Base-by-base conservation (phyloP, 2,888 invertebrate genomes). In the Harpalus rubripes region DNA sequence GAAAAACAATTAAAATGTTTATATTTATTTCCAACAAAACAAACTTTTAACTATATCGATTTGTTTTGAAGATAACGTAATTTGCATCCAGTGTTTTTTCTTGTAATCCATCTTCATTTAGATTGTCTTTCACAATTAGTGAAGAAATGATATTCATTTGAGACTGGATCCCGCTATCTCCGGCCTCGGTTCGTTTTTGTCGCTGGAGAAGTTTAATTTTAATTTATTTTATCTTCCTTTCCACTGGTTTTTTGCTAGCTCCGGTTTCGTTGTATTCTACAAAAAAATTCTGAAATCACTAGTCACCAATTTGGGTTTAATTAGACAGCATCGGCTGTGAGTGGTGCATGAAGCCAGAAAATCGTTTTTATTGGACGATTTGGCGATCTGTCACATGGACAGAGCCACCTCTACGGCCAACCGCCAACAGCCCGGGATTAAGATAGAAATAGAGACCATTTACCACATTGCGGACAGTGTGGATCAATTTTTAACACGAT, bases 291-390 rank as follows among this genome's bases (percentile, higher is more conserved):
- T 68, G 39, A 68, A 74, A 74, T 74, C 72, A 74, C 72, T 39
- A 68, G 72, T 74, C 52, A 74, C 72, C 41, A 44, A 44, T 74
- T 44, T 18, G 15, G 72, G 72, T 74, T 74, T 74, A 74, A 74
- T 74, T 74, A 74, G 72, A 44, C 44, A 74, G 44, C 44, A 74
- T 74, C 44, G 72, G 41, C 52, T 32, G 72, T 82, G 59, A 81
- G 81, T 68, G 72, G 72, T 58, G 82, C 82, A 82, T 82, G 65
- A 82, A 72, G 65, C 56, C 82, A 58, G 82, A 82, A 82, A 82
- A 82, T 82, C 82, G 72, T 56, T 82, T 82, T 82, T 61, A 44
- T 63, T 12, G 61, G 15, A 26, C 44, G 56, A 72, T 82, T 44
- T 68, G 72, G 56, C 22, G 68, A 82, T 82, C 68, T 72, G 58